phyloP scores from a whole-genome alignment of 2,797 vertebrate genomes.

The Leptodactylus fallax region DNA sequence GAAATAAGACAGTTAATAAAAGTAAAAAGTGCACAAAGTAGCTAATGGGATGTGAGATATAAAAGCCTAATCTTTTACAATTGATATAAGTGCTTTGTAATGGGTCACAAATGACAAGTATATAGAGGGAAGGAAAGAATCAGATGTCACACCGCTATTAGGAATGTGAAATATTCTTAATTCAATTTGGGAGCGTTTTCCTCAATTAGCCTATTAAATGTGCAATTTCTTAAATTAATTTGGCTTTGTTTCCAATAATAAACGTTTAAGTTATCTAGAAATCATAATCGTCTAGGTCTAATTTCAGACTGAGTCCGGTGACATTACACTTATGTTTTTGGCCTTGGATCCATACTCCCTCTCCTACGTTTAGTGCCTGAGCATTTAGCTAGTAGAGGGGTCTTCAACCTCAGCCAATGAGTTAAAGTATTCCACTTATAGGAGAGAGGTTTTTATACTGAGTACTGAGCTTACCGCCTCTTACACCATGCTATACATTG shows the following conservation, averaged over 20 bases:
- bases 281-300: background rate
- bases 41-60: background rate
- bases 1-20: no score
- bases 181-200: background rate
- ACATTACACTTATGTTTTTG: background rate
- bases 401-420: no score
- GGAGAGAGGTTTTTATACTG: no score
- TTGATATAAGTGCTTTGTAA: background rate
- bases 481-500: no score
- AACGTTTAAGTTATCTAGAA: background rate
- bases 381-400: no score
- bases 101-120: background rate
- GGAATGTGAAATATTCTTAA: background rate
- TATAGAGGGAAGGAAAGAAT: background rate
- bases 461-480: no score
- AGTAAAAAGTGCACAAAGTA: background rate
- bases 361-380: background rate
- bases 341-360: background rate
- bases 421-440: no score
- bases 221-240: background rate
- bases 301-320: background rate
- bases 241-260: constrained; percentile 9
- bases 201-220: background rate
- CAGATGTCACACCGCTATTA: background rate
- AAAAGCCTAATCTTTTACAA: background rate